Percentiles rank a stretch among this genome's conserved stretches.
Conservation (phyloP, 2,797 vertebrate species). For the Anniella stebbinsi region DNA sequence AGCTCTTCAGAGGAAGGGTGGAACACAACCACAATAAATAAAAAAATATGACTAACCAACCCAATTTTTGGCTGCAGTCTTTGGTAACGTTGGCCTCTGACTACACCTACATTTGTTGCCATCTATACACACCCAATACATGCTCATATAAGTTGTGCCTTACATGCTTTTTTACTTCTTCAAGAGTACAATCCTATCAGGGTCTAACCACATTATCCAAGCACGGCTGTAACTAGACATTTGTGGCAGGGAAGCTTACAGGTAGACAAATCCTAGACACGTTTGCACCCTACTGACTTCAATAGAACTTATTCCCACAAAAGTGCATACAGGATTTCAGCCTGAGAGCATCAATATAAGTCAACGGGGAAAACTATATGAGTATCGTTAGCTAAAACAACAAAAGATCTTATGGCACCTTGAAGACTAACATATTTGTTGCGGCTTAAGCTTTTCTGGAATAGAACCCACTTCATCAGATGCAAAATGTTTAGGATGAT, state of each 20-base stretch:
- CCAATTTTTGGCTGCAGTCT: slow-evolving; percentile 2
- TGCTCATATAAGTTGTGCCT: not conserved
- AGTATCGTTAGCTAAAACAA: not conserved
- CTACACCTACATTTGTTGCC: not conserved
- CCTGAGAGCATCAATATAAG: not conserved
- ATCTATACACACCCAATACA: not conserved
- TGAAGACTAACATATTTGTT: not conserved
- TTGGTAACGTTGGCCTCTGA: not conserved
- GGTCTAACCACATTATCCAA: not conserved
- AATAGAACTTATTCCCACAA: not conserved
- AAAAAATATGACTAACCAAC: slow-evolving; percentile 33
- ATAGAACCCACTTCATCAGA: not conserved
- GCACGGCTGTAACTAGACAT: not conserved
- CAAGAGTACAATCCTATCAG: not conserved
- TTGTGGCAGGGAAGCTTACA: not conserved
- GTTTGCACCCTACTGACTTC: not conserved
- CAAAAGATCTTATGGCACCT: not conserved
- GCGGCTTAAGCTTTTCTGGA: not conserved
- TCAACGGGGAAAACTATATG: not conserved
- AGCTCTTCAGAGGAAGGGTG: slow-evolving; percentile 18
- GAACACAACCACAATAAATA: slow-evolving; percentile 14
- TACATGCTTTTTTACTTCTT: not conserved
- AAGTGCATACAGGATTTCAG: not conserved
- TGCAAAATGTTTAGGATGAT: not conserved
- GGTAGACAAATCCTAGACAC: not conserved